Evolutionary conservation across 1,140 invertebrate species (phyloP).

Genomic region (Cardiocondyla obscurior): DNA sequence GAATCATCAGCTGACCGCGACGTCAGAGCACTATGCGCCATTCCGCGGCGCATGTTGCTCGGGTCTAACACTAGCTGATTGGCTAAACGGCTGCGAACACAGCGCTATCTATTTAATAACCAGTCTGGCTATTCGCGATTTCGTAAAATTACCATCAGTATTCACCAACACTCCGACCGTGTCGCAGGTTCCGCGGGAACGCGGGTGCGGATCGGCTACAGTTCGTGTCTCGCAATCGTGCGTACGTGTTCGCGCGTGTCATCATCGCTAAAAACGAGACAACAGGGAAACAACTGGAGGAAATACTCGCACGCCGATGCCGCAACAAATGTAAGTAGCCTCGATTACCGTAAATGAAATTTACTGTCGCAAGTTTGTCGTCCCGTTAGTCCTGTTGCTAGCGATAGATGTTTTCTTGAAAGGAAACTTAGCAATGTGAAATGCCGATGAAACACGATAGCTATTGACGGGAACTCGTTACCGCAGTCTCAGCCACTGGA

Average conservation of each 20-base stretch:
- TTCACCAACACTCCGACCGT: no score
- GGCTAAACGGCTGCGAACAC: neutral
- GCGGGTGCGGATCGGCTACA: no score
- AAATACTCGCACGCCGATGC: neutral
- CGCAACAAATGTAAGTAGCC: conserved; percentile 9
- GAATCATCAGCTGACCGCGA: conserved; percentile 61
- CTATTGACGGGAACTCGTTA: conserved; percentile 12
- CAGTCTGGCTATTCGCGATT: no score
- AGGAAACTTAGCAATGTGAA: neutral
- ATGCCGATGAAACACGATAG: neutral
- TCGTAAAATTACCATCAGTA: no score
- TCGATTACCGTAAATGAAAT: neutral
- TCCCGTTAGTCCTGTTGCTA: neutral
- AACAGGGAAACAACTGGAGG: neutral
- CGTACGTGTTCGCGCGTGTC: conserved; percentile 14
- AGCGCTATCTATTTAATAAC: no score
- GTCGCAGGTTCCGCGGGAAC: no score
- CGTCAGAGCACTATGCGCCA: conserved; percentile 3
- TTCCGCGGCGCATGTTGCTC: neutral
- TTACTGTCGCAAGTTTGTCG: neutral
- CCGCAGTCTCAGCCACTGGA: neutral
- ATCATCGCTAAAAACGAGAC: conserved; percentile 40
- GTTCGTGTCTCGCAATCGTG: neutral
- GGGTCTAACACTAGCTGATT: conserved; percentile 40
- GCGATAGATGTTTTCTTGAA: neutral